phyloP scores from a whole-genome alignment of 2,797 vertebrate species.

The Enteromius trimaculatus region DNA sequence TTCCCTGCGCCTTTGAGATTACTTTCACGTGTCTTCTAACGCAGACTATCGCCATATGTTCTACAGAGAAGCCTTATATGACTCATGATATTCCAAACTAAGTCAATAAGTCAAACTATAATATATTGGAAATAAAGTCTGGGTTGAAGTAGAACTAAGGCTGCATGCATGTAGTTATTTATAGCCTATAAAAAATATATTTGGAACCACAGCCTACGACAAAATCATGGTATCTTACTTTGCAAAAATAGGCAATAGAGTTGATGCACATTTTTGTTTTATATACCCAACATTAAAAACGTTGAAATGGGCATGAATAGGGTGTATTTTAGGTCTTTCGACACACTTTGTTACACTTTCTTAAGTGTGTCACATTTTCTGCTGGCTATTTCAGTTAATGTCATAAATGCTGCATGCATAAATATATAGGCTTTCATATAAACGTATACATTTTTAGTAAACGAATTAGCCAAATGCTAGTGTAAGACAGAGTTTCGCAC shows the following conservation, averaged over 20 bases:
- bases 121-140: neutral
- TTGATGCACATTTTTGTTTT: neutral
- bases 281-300: neutral
- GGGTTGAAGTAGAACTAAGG: neutral
- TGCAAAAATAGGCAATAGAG: neutral
- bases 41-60: constrained; percentile 1
- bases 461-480: neutral
- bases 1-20: constrained; percentile 2
- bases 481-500: neutral
- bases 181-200: neutral
- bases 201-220: too few relatives aligned
- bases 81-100: neutral
- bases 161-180: neutral
- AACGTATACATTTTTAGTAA: neutral
- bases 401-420: neutral
- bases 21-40: neutral
- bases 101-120: neutral
- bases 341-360: neutral
- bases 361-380: too few relatives aligned
- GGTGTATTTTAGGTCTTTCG: neutral
- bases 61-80: neutral
- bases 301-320: neutral
- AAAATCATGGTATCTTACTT: neutral
- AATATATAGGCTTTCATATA: neutral
- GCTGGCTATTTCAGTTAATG: neutral